Evolutionary conservation across 2,888 invertebrate genomes (phyloP).

Genomic region (Latrodectus hesperus): DNA sequence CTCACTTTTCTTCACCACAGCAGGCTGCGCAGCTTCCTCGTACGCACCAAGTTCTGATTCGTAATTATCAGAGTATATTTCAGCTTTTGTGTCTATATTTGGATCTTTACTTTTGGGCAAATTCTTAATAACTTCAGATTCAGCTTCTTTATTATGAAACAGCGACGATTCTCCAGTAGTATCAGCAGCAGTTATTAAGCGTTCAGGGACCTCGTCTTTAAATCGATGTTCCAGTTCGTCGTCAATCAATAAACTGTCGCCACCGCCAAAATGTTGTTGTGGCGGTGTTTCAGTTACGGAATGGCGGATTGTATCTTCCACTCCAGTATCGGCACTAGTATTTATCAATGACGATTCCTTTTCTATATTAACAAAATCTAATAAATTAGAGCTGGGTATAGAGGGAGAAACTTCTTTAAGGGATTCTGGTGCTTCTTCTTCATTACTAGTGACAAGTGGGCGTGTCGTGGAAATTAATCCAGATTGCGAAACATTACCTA

Average conservation of each 20-base stretch:
- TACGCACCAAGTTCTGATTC: constrained; percentile 59
- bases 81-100: constrained; percentile 58
- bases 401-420: constrained; percentile 23
- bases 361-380: constrained; percentile 43
- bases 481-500: constrained; percentile 42
- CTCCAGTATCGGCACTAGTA: constrained; percentile 57
- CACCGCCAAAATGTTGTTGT: constrained; percentile 42
- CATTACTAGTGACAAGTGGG: constrained; percentile 61
- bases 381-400: constrained; percentile 44
- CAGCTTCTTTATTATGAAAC: constrained; percentile 31
- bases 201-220: constrained; percentile 15
- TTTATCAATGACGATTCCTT: constrained; percentile 47
- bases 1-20: constrained; percentile 48
- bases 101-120: constrained; percentile 65
- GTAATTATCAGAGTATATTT: constrained; percentile 59
- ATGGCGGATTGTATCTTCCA: constrained; percentile 61
- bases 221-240: background rate
- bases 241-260: constrained; percentile 60
- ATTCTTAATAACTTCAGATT: constrained; percentile 42
- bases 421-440: constrained; percentile 34
- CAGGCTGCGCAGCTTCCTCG: constrained; percentile 67
- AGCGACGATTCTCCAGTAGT: constrained; percentile 21
- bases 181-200: constrained; percentile 8
- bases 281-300: constrained; percentile 37
- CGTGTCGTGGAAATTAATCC: constrained; percentile 63